Evolutionary conservation across 1,140 invertebrate genomes (phyloP).

Genomic region (Caenorhabditis briggsae): DNA sequence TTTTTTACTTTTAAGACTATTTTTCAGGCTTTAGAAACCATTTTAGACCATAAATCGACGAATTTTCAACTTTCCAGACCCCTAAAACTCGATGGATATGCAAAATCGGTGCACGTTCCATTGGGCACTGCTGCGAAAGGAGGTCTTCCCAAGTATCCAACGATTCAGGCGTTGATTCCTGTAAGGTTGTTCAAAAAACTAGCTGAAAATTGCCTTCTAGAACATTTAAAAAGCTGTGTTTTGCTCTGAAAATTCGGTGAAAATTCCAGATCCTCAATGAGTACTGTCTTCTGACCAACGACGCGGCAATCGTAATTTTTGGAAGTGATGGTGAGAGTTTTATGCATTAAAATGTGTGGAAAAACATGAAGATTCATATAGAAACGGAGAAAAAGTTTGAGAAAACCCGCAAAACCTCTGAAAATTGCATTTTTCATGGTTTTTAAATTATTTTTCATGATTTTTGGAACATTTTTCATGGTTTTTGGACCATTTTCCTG

Average conservation of each 20-base stretch:
- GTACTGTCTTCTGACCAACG: slow-evolving; percentile 20
- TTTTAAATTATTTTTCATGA: no score
- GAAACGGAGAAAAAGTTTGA: no score
- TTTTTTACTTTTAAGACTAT: no score
- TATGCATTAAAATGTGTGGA: neutral
- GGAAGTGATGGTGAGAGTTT: slow-evolving; percentile 13
- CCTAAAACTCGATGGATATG: slow-evolving; percentile 28
- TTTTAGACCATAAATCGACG: neutral
- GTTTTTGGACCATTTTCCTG: no score
- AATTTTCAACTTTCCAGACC: neutral
- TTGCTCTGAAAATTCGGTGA: neutral
- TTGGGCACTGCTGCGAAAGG: slow-evolving; percentile 3
- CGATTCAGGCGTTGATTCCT: slow-evolving; percentile 3
- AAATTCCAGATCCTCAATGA: slow-evolving; percentile 27
- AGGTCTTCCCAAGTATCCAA: slow-evolving; percentile 14
- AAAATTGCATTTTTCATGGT: no score
- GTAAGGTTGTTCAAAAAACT: neutral
- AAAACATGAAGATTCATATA: no score
- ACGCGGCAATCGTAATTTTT: slow-evolving; percentile 39
- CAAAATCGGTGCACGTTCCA: slow-evolving; percentile 24
- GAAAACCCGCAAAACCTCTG: neutral
- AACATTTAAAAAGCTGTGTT: neutral
- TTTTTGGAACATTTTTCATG: no score
- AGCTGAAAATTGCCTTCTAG: neutral
- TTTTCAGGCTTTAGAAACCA: no score